Conservation (phyloP, 2,797 vertebrate genomes). For the Intellagama lesueurii region DNA sequence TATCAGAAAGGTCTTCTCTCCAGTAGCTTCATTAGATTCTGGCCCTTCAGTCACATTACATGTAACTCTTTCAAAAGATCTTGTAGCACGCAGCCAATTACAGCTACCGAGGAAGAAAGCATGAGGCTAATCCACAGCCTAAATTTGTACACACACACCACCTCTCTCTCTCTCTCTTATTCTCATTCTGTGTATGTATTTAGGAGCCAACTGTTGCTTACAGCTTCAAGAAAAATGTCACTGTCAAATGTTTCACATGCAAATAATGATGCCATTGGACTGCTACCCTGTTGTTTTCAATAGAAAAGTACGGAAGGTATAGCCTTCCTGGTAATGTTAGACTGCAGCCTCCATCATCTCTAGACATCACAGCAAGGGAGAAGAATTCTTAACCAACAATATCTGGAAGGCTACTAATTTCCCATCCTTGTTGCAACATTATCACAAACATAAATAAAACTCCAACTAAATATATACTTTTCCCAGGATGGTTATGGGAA, state of each 20-base stretch:
- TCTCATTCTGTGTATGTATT: not conserved
- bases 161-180: not conserved
- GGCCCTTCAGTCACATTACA: not conserved
- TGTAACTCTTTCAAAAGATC: constrained; percentile 8
- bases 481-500: not conserved
- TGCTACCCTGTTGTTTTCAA: not conserved
- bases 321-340: not conserved
- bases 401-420: too few relatives aligned
- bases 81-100: not conserved
- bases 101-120: not conserved
- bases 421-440: too few relatives aligned
- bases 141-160: too few relatives aligned
- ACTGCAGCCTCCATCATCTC: not conserved
- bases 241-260: not conserved
- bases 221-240: not conserved
- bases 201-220: not conserved
- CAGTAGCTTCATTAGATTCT: constrained; percentile 2
- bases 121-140: not conserved
- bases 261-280: not conserved
- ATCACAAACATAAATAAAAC: not conserved
- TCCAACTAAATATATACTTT: not conserved
- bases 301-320: not conserved
- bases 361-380: too few relatives aligned
- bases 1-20: not conserved
- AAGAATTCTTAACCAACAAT: too few relatives aligned